Evolutionary conservation across 2,113 vertebrate species (phyloP), one percentile per base, ranked within the genome.

Genomic region (Sturnus vulgaris): DNA sequence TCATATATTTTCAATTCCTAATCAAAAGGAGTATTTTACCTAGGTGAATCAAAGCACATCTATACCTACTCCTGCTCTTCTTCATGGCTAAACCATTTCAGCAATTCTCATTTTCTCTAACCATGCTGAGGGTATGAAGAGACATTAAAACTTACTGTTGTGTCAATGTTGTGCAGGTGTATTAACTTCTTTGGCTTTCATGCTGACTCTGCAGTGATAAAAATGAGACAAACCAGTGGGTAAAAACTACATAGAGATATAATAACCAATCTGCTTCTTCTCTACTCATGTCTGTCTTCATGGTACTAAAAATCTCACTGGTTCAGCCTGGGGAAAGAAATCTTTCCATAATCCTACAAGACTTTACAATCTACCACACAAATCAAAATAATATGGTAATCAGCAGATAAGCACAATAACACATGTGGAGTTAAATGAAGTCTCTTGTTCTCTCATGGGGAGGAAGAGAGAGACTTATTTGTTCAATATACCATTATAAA

Each of bases 361-460:
- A 96, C 85, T 93, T 96, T 96, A 84, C 96, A 97, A 96, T 96
- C 97, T 97, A 94, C 94, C 95, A 95, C 88, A 96, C 93, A 94
- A 97, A 98, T 98, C 97, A 97, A 94, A 95, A 92, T 92, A 97
- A 97, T 96, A 97, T 91, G 82, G 95, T 97, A 97, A 98, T 97
- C 96, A 96, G 92, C 56, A 93, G 97, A 98, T 97, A 97, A 96
- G 94, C 96, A 88, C 89, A 91, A 91, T 57, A 92, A 95, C 91
- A 95, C 96, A 91, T 95, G 95, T 94, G 93, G 97, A 3, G 85
- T 95, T 96, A 96, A 90, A 97, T 97, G 95, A 97, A 97, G 85
- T 96, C 96, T 96, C 97, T 96, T 97, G 94, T 97, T 96, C 94
- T 98, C 95, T 96, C 95, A 61, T 49, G 93, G 91, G 70, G 66